phyloP scores from a whole-genome alignment of 2,113 vertebrate species.

The Microcebus ravelobensis region DNA sequence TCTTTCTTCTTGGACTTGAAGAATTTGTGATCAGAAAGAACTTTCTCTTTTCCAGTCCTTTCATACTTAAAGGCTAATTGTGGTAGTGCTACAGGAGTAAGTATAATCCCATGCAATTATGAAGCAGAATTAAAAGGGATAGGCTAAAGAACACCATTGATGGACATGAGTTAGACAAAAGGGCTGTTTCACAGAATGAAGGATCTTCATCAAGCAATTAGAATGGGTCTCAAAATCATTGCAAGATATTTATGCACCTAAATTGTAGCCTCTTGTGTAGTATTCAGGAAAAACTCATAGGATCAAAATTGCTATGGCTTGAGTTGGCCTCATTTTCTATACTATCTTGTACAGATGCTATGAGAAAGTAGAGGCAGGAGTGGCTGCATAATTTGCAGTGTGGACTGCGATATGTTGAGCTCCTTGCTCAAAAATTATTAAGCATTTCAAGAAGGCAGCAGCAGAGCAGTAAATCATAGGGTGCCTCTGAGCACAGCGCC shows the following conservation, averaged over 20 bases:
- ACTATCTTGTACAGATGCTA: background rate
- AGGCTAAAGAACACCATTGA: background rate
- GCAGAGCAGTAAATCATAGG: background rate
- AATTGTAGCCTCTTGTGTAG: background rate
- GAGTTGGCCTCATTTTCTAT: background rate
- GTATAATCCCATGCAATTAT: background rate
- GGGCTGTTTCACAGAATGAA: background rate
- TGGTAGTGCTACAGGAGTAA: background rate
- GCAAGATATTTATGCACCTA: background rate
- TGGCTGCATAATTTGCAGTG: background rate
- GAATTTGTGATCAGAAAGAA: slow-evolving; percentile 19
- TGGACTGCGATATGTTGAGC: background rate
- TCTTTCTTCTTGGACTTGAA: slow-evolving; percentile 34
- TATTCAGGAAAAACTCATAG: background rate
- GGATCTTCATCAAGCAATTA: background rate
- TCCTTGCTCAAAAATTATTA: background rate
- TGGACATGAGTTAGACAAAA: background rate
- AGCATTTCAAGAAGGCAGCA: background rate
- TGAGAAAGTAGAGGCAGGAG: background rate
- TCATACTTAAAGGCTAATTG: slow-evolving; percentile 1
- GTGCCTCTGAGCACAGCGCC: background rate
- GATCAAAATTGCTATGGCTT: background rate
- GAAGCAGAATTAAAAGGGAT: background rate
- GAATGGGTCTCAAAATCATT: background rate
- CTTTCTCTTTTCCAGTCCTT: background rate